These are phyloP conservation scores for Cephalopholis sonnerati DNA, from an alignment of 2,113 vertebrate species.

Conservation along the genomic window DNA sequence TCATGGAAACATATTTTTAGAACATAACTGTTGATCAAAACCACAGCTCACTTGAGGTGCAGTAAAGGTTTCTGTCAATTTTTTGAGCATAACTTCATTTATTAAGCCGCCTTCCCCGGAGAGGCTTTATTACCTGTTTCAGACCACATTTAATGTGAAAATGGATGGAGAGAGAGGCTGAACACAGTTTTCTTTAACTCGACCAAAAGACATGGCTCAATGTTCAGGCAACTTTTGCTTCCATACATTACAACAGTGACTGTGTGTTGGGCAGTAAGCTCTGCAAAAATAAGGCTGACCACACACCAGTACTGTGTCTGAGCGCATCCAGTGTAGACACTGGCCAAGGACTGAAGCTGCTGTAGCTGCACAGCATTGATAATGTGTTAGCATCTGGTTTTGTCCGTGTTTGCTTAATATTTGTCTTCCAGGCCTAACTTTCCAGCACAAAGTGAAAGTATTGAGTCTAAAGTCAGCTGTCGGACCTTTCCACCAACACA, in stretches of 20 bases:
- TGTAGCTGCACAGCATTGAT: not conserved
- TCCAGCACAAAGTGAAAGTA: not conserved
- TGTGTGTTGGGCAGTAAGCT: not conserved
- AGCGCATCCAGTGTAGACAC: not conserved
- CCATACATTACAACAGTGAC: not conserved
- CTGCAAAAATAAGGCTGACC: not conserved
- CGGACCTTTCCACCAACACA: not conserved
- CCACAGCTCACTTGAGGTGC: slow-evolving; percentile 50
- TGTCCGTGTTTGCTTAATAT: not conserved
- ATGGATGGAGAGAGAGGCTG: not conserved
- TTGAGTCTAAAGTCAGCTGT: not conserved
- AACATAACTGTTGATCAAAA: slow-evolving; percentile 18
- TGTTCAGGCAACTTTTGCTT: not conserved
- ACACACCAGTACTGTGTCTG: not conserved
- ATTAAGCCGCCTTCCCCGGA: not conserved
- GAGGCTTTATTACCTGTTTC: not conserved
- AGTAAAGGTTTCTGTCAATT: not conserved
- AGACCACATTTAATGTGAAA: not conserved
- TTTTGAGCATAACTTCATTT: not conserved
- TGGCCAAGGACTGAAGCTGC: not conserved
- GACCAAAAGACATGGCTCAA: not conserved
- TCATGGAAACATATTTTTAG: slow-evolving; percentile 31
- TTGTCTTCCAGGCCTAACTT: not conserved
- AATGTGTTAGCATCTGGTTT: not conserved
- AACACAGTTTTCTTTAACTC: not conserved